phyloP scores from a whole-genome alignment of 2,797 vertebrate species.

The Acanthis flammea region DNA sequence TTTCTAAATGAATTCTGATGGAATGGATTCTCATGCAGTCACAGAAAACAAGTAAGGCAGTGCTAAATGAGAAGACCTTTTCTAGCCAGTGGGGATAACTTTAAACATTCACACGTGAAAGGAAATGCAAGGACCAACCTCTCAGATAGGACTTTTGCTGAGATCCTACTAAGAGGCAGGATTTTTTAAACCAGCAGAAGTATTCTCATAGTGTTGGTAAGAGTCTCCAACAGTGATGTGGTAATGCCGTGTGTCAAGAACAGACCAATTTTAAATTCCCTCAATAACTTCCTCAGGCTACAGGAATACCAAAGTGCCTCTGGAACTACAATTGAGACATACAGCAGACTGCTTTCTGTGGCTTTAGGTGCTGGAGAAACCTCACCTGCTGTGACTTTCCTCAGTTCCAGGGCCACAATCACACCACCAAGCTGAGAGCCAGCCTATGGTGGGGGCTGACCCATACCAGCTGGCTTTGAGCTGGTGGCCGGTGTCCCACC shows the following conservation, averaged over 20 bases:
- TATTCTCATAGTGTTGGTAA: neutral
- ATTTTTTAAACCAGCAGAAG: neutral
- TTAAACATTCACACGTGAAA: neutral
- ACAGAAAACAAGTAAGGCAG: neutral
- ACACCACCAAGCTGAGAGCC: accelerated
- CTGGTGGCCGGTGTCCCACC: neutral
- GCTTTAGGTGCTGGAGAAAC: neutral
- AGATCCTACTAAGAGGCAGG: neutral
- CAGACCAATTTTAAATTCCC: neutral
- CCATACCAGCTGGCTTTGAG: neutral
- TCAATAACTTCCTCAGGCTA: neutral
- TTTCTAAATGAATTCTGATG: neutral
- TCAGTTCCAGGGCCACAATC: accelerated
- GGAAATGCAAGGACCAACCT: neutral
- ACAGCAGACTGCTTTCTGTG: neutral
- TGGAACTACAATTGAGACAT: accelerated
- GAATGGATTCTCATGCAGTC: neutral
- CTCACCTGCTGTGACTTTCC: neutral
- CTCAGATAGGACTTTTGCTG: neutral
- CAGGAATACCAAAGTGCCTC: accelerated
- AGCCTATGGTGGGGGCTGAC: accelerated
- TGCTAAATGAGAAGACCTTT: neutral
- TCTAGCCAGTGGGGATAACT: neutral
- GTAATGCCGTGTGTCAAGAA: neutral
- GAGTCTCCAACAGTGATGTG: neutral